These are phyloP conservation scores for Sceloporus tristichus DNA, from an alignment of 2,113 vertebrate species.

Conservation along the genomic window DNA sequence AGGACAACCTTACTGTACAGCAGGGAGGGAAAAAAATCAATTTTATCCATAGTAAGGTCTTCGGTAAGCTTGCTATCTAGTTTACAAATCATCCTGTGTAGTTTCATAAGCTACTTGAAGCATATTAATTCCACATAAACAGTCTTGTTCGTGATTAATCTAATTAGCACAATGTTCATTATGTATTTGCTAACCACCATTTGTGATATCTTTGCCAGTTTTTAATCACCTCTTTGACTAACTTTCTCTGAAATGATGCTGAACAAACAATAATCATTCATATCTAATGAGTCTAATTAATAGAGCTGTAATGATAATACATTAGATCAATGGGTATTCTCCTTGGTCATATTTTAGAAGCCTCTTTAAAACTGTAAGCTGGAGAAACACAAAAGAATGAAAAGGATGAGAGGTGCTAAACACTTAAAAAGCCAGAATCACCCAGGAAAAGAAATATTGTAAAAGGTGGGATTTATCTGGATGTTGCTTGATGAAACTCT, in stretches of 20 bases:
- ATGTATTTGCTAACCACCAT: constrained; percentile 30
- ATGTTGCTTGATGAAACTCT: not conserved
- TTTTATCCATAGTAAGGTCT: not conserved
- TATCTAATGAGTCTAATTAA: constrained; percentile 41
- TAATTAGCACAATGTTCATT: constrained; percentile 8
- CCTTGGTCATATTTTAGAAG: constrained; percentile 23
- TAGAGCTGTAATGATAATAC: constrained; percentile 30
- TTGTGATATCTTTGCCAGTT: constrained; percentile 7
- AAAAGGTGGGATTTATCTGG: not conserved
- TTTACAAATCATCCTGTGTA: constrained; percentile 4
- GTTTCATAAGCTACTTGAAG: constrained; percentile 1
- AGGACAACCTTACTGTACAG: not conserved
- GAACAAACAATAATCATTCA: constrained; percentile 38
- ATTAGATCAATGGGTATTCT: not conserved
- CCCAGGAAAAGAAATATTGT: not conserved
- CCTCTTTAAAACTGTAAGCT: not conserved
- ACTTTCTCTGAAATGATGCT: constrained; percentile 43
- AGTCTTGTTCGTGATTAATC: constrained; percentile 12
- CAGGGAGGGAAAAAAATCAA: not conserved
- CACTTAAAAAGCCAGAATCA: not conserved
- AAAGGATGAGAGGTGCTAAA: not conserved
- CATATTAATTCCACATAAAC: not conserved
- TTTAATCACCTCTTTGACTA: constrained; percentile 39
- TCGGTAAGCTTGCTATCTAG: not conserved
- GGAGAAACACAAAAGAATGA: not conserved